Conservation (phyloP, 2,113 vertebrate genomes). For the Cyprinodon variegatus region DNA sequence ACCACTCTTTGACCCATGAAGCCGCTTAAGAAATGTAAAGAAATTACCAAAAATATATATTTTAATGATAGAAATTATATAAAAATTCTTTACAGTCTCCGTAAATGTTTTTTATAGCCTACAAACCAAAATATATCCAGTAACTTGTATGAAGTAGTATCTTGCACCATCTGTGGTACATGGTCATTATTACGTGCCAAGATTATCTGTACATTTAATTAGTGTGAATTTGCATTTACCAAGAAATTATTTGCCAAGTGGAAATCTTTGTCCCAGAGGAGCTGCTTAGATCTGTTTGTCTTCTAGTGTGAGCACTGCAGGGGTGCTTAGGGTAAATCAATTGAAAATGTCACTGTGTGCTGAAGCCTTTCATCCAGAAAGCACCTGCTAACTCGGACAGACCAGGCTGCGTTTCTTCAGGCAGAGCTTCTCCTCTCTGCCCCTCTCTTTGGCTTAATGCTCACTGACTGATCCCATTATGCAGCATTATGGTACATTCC, state of each 20-base stretch:
- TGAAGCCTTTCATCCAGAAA: constrained; percentile 11
- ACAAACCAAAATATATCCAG: not conserved
- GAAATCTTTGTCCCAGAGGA: not conserved
- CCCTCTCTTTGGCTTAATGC: constrained; percentile 55
- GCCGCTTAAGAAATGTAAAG: no score
- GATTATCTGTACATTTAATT: not conserved
- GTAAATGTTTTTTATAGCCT: no score
- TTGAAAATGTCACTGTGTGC: constrained; percentile 16
- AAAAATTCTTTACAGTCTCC: not conserved
- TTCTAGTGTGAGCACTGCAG: not conserved
- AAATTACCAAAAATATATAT: not conserved
- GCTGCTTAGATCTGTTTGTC: not conserved
- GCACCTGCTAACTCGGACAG: constrained; percentile 38
- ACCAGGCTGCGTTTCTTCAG: constrained; percentile 16
- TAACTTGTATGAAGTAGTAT: not conserved
- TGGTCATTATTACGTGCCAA: not conserved
- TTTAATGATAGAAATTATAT: not conserved
- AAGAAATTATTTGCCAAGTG: not conserved
- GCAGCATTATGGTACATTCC: constrained; percentile 52
- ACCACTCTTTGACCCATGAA: no score
- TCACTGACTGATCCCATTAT: constrained; percentile 63
- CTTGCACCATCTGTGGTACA: constrained; percentile 50
- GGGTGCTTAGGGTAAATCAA: not conserved
- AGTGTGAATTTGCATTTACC: not conserved
- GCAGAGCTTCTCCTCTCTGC: constrained; percentile 16